Conservation (phyloP, 2,888 invertebrate species). For the Drosophila melanocephala region DNA sequence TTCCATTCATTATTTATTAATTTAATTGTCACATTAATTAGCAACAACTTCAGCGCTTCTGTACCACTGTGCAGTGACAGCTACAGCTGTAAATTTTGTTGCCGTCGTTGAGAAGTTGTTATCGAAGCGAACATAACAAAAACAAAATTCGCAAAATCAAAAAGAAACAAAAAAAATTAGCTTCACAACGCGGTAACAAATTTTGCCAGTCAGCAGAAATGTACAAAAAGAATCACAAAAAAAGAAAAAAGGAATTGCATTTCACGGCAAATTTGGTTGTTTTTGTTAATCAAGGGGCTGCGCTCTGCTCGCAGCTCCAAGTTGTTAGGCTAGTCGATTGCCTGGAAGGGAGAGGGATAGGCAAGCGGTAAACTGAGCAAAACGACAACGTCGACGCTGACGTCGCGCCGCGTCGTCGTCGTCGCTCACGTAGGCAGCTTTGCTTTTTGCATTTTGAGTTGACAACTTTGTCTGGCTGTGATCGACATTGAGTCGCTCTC, state of each 20-base stretch:
- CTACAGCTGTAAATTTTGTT: constrained; percentile 81
- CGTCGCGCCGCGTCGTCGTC: constrained; percentile 5
- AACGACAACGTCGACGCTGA: constrained; percentile 6
- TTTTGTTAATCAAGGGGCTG: constrained; percentile 59
- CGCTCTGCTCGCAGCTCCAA: constrained; percentile 10
- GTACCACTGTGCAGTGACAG: constrained; percentile 69
- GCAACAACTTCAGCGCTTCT: neutral
- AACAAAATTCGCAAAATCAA: constrained; percentile 35
- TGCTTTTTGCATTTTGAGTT: constrained; percentile 70
- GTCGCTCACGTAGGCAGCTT: constrained; percentile 75
- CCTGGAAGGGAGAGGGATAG: constrained; percentile 7
- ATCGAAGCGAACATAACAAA: constrained; percentile 65
- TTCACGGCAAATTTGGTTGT: constrained; percentile 73
- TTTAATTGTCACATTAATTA: neutral
- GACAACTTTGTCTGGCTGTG: constrained; percentile 46
- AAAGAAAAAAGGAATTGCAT: constrained; percentile 79
- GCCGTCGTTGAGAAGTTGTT: constrained; percentile 78
- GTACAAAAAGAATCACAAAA: constrained; percentile 18
- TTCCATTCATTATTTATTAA: neutral
- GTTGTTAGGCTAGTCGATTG: constrained; percentile 43
- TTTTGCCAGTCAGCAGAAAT: constrained; percentile 74
- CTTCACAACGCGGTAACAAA: constrained; percentile 71
- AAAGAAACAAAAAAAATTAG: constrained; percentile 31
- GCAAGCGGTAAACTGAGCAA: constrained; percentile 15
- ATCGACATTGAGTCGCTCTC: constrained; percentile 45